Base-by-base conservation (phyloP, 2,797 vertebrate species). In the Delichon dasypus region DNA sequence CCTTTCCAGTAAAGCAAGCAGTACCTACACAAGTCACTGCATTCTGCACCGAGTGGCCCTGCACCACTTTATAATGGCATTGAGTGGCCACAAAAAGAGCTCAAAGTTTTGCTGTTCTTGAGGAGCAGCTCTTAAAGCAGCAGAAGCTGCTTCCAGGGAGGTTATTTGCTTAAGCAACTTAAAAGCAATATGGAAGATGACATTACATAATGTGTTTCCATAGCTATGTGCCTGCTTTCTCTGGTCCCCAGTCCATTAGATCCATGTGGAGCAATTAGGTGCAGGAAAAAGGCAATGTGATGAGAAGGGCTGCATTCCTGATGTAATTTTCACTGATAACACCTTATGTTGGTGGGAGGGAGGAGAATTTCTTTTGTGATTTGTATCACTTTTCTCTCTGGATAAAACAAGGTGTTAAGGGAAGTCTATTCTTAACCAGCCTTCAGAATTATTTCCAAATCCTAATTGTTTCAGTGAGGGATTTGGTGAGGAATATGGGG, bases 211-310 rank as follows among this genome's bases (percentile, higher is more conserved):
- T 40, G 32, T 38, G 30, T 70, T 89, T 82, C 42, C 6, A 0
- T 44, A 21, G 26, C 32, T 23, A 0, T 9, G 8, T 80, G 19
- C 19, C 26, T 11, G 3, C 40, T 58, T 38, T 91, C 4, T 30
- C 10, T 2, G 0, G 4, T 72, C 11, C 1, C 0, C 15, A 11
- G 36, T 19, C 62, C 19, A 2, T 74, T 79, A 53, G 29, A 74
- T 55, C 32, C 6, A 5, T 7, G 6, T 51, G 58, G 30, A 77
- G 19, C 42, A 64, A 12, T 47, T 30, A 34, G 13, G 12, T 55
- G 20, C 34, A 47, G 58, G 45, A 32, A 57, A 40, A 75, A 74
- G 45, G 10, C 38, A 79, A 3, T 1, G 0, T n/a, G 58, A 16
- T 4, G n/a, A 32, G 26, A 75, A 72, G 16, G 36, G 16, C 17